These are phyloP conservation scores for Catharus bicknelli DNA, from an alignment of 2,113 vertebrate species.

Conservation along the genomic window DNA sequence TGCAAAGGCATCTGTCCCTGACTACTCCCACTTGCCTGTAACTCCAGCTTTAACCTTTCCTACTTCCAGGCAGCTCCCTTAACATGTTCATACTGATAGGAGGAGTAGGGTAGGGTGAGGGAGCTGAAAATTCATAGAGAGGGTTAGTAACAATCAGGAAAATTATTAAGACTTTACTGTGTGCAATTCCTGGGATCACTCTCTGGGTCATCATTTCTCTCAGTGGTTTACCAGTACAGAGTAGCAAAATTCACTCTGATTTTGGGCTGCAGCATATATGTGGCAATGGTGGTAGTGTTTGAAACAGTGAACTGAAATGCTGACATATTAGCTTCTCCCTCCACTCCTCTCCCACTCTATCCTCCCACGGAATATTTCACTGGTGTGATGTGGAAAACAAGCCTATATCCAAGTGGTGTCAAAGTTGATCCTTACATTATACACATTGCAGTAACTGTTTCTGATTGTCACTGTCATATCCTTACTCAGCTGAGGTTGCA, in stretches of 20 bases:
- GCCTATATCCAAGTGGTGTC: not conserved
- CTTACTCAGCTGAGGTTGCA: not conserved
- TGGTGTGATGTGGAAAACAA: not conserved
- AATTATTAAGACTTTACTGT: not conserved
- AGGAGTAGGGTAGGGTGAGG: not conserved
- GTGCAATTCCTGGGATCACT: not conserved
- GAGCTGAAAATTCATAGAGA: not conserved
- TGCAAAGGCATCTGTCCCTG: not conserved
- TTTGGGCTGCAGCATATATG: not conserved
- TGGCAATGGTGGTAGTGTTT: not conserved
- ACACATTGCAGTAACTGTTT: not conserved
- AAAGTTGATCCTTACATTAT: not conserved
- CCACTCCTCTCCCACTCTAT: accelerated
- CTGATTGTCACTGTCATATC: not conserved
- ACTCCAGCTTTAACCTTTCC: not conserved
- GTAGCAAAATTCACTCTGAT: not conserved
- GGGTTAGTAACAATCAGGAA: not conserved
- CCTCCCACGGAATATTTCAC: not conserved
- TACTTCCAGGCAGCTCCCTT: not conserved
- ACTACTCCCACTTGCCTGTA: not conserved
- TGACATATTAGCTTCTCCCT: not conserved
- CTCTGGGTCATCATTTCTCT: not conserved
- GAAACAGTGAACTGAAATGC: not conserved
- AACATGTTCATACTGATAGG: accelerated
- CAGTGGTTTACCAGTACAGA: not conserved